These are phyloP conservation scores for Agonopterix arenella DNA, from an alignment of 2,888 invertebrate genomes.

Conservation along the genomic window DNA sequence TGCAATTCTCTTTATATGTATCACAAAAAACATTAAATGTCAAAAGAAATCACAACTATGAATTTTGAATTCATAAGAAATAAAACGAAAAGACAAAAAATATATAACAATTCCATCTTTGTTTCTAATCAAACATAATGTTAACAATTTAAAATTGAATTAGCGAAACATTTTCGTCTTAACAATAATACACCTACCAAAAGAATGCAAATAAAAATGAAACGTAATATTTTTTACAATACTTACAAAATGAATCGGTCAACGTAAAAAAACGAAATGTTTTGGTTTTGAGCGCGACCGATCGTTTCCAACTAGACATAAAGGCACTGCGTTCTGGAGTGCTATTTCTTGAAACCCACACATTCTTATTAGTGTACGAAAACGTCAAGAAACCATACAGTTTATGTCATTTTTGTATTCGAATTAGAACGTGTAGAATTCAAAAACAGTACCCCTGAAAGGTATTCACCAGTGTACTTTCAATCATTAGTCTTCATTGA, in stretches of 20 bases:
- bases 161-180: conserved; percentile 40
- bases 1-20: conserved; percentile 68
- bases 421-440: too few species aligned
- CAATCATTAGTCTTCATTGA: too few species aligned
- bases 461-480: too few species aligned
- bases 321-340: conserved; percentile 17
- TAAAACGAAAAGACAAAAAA: conserved; percentile 54
- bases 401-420: too few species aligned
- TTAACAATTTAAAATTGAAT: conserved; percentile 46
- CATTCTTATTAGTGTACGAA: too few species aligned
- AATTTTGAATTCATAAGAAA: conserved; percentile 74
- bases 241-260: conserved; percentile 22
- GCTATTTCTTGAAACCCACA: too few species aligned
- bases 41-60: conserved; percentile 77
- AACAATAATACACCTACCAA: conserved; percentile 45
- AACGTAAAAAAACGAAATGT: conserved; percentile 16
- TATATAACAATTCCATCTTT: conserved; percentile 53
- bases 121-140: conserved; percentile 39
- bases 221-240: conserved; percentile 26
- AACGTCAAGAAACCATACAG: too few species aligned
- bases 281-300: conserved; percentile 12
- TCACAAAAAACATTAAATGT: conserved; percentile 77
- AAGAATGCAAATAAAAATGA: conserved; percentile 38
- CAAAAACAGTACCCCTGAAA: too few species aligned
- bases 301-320: conserved; percentile 17